Percentiles rank a stretch among this genome's conserved stretches.
Conservation (phyloP, 2,113 vertebrate species). For the Chinchilla lanigera region DNA sequence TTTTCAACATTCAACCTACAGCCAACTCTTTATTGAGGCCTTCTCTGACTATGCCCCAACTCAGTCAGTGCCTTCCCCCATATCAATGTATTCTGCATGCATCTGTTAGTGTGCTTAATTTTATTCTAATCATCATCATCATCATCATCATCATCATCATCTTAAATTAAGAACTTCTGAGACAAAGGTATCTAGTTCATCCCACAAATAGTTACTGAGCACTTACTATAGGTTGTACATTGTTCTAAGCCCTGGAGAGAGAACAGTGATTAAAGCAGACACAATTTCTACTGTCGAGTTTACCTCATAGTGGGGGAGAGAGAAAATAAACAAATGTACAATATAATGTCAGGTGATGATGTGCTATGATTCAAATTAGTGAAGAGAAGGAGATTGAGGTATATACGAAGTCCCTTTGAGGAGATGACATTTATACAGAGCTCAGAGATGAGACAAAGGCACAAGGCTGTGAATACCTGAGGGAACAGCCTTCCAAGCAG, state of each 20-base stretch:
- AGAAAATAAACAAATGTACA: constrained; percentile 14
- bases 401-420: constrained; percentile 8
- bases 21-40: background rate
- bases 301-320: background rate
- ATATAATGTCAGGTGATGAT: background rate
- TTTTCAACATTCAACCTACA: background rate
- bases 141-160: constrained; percentile 29
- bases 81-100: background rate
- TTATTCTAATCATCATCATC: constrained; percentile 3
- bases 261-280: constrained; percentile 3
- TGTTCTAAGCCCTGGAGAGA: background rate
- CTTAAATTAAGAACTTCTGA: constrained; percentile 28
- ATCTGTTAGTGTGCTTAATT: constrained; percentile 28
- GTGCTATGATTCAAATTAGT: constrained; percentile 11
- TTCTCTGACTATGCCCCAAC: background rate
- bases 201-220: background rate
- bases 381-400: background rate
- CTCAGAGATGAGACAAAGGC: constrained; percentile 33
- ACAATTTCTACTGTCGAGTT: background rate
- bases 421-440: constrained; percentile 1
- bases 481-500: background rate
- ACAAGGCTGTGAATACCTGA: constrained; percentile 5
- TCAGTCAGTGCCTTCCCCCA: background rate
- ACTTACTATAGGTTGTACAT: background rate
- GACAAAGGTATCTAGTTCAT: constrained; percentile 24